Evolutionary conservation across 2,113 vertebrate genomes (phyloP), one percentile per base, ranked within the genome.

Genomic region (Serinus canaria): DNA sequence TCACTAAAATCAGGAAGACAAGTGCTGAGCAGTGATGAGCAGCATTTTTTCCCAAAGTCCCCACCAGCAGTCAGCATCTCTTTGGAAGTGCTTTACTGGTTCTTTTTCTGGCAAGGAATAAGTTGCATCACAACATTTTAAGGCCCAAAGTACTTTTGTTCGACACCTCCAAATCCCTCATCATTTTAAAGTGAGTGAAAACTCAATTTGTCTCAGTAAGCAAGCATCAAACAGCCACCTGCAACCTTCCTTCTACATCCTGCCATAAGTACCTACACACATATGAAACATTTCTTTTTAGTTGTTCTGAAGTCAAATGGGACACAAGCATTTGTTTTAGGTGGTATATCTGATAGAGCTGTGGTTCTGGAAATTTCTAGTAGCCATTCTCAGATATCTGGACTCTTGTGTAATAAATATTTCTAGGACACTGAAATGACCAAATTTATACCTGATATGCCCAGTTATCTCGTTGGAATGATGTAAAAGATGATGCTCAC

Each of bases 21-120:
- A 95, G 86, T 81, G 47, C 58, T 92, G 67, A 96, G 41, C 50
- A 88, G 56, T 23, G 47, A 91, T 67, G 81, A 94, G 84, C 47
- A 0, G 0, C 22, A 52, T 89, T 88, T 78, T 81, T 83, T 88
- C 87, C 86, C 72, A 0, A 78, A 72, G 70, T 83, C 41, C 83
- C 66, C 72, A 68, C 67, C 55, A 83, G 52, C 86, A 85, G 81
- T 75, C 43, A 79, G 69, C 55, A 75, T 47, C 83, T 87, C 35
- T 47, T 82, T 49, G 60, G 50, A 93, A 83, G 9, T 62, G 39
- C 55, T 90, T 89, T 88, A 67, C 58, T 43, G 4, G 19, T 84
- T 78, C 79, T 84, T 95, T 76, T 89, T 62, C 47, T 91, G 80
- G n/a, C 87, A 90, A 44, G 5, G 7, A 44, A 82, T 79, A 87